Conservation (phyloP, 1,140 invertebrate genomes). For the Leptinotarsa defecta region DNA sequence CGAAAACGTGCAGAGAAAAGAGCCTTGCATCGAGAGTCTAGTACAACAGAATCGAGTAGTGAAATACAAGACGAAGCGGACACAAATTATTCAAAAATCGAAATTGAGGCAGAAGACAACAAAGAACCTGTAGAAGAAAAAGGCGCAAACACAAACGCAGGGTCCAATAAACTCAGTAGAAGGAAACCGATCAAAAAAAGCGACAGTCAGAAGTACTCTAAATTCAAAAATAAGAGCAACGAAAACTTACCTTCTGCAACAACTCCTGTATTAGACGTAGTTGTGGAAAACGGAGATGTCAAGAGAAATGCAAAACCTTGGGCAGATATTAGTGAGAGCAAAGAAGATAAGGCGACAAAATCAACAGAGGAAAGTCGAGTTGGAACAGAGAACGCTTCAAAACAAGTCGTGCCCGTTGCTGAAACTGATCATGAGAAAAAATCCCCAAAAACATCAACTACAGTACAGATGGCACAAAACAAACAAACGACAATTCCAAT, state of each 20-base stretch:
- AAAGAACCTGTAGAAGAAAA: neutral
- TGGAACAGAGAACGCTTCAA: slow-evolving; percentile 5
- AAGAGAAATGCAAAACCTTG: neutral
- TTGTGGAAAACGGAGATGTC: neutral
- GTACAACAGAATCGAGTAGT: slow-evolving; percentile 42
- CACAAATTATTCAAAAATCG: neutral
- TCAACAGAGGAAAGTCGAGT: neutral
- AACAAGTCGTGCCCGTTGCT: neutral
- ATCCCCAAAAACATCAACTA: slow-evolving; percentile 42
- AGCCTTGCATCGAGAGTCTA: slow-evolving; percentile 28
- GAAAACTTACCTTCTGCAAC: neutral
- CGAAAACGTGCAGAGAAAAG: slow-evolving; percentile 25
- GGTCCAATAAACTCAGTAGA: slow-evolving; percentile 22
- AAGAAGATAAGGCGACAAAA: slow-evolving; percentile 1
- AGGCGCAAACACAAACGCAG: neutral
- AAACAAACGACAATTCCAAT: slow-evolving; percentile 39
- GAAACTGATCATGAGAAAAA: neutral
- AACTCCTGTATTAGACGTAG: no score
- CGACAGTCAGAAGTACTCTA: slow-evolving; percentile 34
- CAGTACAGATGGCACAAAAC: slow-evolving; percentile 50
- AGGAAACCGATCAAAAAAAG: slow-evolving; percentile 34
- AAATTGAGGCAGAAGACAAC: neutral
- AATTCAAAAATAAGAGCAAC: slow-evolving; percentile 34
- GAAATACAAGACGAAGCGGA: slow-evolving; percentile 31
- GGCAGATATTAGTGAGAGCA: neutral